Conservation (phyloP, 2,888 invertebrate genomes). For the Creontiades dilutus region DNA sequence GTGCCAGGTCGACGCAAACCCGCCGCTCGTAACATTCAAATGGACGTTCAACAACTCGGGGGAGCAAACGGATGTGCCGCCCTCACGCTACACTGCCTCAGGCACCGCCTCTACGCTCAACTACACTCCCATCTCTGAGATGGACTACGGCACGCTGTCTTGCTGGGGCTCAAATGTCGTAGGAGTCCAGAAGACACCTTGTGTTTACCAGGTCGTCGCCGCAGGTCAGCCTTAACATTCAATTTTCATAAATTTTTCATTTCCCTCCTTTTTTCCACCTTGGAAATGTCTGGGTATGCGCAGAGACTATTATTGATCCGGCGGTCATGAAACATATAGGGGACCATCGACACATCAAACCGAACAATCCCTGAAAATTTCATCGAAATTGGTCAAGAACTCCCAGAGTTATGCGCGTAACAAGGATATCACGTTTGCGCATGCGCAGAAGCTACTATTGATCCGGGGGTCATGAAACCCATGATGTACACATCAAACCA, state of each 20-base stretch:
- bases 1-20: constrained; percentile 93
- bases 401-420: too few relatives aligned
- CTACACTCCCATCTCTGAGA: constrained; percentile 91
- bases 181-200: constrained; percentile 90
- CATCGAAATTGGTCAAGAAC: too few relatives aligned
- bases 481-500: too few relatives aligned
- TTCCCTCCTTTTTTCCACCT: not conserved
- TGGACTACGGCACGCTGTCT: constrained; percentile 93
- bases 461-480: too few relatives aligned
- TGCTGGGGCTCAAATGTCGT: constrained; percentile 92
- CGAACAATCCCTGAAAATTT: too few relatives aligned
- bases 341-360: too few relatives aligned
- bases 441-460: too few relatives aligned
- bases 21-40: constrained; percentile 90
- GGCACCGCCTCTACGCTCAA: constrained; percentile 87
- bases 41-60: constrained; percentile 97
- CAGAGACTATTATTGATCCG: too few relatives aligned
- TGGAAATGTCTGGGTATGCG: too few relatives aligned
- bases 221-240: constrained; percentile 82
- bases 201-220: constrained; percentile 91
- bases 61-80: constrained; percentile 88
- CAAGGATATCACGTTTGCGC: too few relatives aligned
- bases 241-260: not conserved
- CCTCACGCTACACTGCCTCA: constrained; percentile 84
- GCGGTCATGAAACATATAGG: too few relatives aligned